Evolutionary conservation across 35 echinoderm and acorn worm genomes (phyloP).

Genomic region (Anneissia japonica): DNA sequence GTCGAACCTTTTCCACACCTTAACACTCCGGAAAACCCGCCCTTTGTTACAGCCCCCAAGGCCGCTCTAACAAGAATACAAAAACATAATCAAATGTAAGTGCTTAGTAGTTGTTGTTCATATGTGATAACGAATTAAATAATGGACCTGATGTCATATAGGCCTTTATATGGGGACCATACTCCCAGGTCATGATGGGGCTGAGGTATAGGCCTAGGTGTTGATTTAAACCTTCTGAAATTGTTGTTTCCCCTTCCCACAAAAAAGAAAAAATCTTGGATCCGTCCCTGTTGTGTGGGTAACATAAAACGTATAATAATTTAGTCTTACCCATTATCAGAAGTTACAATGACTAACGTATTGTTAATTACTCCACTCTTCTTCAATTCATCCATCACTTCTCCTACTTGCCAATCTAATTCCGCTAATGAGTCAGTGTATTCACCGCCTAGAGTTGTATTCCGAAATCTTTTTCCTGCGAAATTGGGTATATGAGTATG

Average conservation of each 20-base stretch:
- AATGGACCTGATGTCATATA: too few species aligned
- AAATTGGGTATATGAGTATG: conserved; percentile 59
- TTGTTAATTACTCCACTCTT: conserved; percentile 44
- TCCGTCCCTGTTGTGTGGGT: too few species aligned
- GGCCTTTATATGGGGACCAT: too few species aligned
- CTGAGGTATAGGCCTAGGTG: too few species aligned
- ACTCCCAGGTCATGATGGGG: too few species aligned
- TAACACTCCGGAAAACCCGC: neutral
- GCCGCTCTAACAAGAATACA: neutral
- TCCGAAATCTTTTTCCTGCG: conserved; percentile 56
- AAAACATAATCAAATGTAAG: too few species aligned
- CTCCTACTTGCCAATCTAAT: conserved; percentile 62
- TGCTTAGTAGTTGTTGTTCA: too few species aligned
- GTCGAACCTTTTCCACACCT: conserved; percentile 3
- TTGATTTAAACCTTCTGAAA: too few species aligned
- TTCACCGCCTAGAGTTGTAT: conserved; percentile 45
- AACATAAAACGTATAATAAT: neutral
- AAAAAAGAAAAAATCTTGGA: too few species aligned
- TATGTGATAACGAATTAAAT: too few species aligned
- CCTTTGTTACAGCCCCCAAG: neutral
- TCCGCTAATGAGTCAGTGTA: conserved; percentile 64
- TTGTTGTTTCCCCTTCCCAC: too few species aligned
- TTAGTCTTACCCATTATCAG: conserved; percentile 72
- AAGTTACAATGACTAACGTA: conserved; percentile 79
- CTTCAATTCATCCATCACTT: conserved; percentile 48